phyloP scores from a whole-genome alignment of 23 tunicate species.

The Halocynthia aurantium region DNA sequence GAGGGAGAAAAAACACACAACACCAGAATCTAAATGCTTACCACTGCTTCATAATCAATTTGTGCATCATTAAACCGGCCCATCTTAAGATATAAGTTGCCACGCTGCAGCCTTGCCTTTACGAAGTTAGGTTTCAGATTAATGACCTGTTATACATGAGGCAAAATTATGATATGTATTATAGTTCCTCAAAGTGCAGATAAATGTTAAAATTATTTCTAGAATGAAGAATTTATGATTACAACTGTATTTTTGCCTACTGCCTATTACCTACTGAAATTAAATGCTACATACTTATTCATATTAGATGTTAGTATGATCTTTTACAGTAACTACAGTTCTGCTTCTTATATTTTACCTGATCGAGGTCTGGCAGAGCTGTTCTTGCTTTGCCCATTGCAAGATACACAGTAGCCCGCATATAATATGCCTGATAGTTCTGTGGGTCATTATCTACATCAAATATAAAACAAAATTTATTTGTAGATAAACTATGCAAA shows the following conservation, averaged over 20 bases:
- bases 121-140: slow-evolving; percentile 73
- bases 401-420: slow-evolving; percentile 94
- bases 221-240: too few relatives aligned
- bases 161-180: neutral
- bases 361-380: slow-evolving; percentile 81
- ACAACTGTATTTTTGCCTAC: too few relatives aligned
- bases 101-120: slow-evolving; percentile 75
- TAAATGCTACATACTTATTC: neutral
- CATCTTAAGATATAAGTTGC: slow-evolving; percentile 90
- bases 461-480: neutral
- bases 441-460: slow-evolving; percentile 40
- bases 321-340: too few relatives aligned
- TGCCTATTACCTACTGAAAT: neutral
- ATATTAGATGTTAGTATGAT: too few relatives aligned
- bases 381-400: slow-evolving; percentile 92
- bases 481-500: too few relatives aligned
- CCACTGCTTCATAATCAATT: slow-evolving; percentile 84
- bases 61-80: slow-evolving; percentile 92
- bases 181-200: neutral
- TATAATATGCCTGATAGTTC: slow-evolving; percentile 92
- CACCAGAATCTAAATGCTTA: slow-evolving; percentile 30
- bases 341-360: slow-evolving; percentile 22
- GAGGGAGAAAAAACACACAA: neutral
- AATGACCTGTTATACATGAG: slow-evolving; percentile 41
- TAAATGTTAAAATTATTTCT: neutral